These are phyloP conservation scores for Andrena marginata DNA, from an alignment of 2,888 invertebrate species.

Conservation along the genomic window DNA sequence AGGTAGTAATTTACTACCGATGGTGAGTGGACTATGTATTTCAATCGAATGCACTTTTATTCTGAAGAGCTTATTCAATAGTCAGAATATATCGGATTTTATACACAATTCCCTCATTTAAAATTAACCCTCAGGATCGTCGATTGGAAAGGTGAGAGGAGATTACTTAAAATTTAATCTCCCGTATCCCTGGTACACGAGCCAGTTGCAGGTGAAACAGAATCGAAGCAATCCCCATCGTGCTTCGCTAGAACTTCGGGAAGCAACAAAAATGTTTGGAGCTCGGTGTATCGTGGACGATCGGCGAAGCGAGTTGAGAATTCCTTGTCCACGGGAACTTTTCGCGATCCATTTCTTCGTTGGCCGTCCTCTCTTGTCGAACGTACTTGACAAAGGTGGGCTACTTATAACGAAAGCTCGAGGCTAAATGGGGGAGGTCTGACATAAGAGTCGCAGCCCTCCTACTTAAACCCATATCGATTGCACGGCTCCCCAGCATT, in stretches of 20 bases:
- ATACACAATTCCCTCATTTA: no score
- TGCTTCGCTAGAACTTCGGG: background rate
- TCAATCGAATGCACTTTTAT: no score
- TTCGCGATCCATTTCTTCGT: constrained; percentile 31
- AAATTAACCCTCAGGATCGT: no score
- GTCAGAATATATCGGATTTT: no score
- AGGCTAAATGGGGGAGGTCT: constrained; percentile 33
- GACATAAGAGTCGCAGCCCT: constrained; percentile 37
- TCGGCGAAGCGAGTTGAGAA: constrained; percentile 9
- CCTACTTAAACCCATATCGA: constrained; percentile 55
- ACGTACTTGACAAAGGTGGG: constrained; percentile 54
- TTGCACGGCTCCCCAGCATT: constrained; percentile 29
- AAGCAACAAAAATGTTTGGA: constrained; percentile 24
- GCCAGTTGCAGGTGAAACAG: background rate
- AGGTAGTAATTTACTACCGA: no score
- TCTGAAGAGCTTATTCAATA: no score
- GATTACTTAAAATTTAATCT: background rate
- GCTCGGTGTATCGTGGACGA: constrained; percentile 1
- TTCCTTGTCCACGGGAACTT: constrained; percentile 30
- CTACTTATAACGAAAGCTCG: constrained; percentile 52
- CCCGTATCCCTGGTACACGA: background rate
- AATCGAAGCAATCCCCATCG: background rate
- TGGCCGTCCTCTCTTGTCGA: constrained; percentile 21
- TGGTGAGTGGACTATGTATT: no score
- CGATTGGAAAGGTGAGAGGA: background rate